These are phyloP conservation scores for Picus viridis DNA, from an alignment of 2,797 vertebrate species.

Conservation along the genomic window DNA sequence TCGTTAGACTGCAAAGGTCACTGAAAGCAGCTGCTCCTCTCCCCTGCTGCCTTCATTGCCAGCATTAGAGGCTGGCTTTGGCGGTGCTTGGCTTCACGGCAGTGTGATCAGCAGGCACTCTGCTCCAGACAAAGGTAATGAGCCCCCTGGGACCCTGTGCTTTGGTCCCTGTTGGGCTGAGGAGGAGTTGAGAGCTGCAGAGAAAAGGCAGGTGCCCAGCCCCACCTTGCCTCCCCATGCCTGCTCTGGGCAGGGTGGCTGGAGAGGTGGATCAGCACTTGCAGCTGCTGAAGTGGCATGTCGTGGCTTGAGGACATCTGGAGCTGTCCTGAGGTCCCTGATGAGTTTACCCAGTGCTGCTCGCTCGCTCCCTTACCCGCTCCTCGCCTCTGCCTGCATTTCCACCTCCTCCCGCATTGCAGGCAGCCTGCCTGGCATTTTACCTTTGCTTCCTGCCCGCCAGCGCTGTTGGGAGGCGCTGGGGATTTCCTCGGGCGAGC, in stretches of 20 bases:
- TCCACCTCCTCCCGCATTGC: not conserved
- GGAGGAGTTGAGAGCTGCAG: not conserved
- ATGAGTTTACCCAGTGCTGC: not conserved
- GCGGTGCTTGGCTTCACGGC: not conserved
- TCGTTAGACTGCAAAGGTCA: constrained; percentile 36
- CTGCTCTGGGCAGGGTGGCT: not conserved
- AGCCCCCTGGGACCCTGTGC: not conserved
- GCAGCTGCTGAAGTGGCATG: fast-evolving
- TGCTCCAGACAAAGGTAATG: constrained; percentile 4
- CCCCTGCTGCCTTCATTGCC: not conserved
- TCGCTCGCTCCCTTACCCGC: not conserved
- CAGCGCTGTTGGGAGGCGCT: not conserved
- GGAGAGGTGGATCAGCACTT: not conserved
- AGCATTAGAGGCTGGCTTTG: not conserved
- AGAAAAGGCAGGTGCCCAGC: not conserved
- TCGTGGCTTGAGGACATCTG: not conserved
- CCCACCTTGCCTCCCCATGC: fast-evolving
- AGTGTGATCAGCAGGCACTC: not conserved
- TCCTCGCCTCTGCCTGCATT: not conserved
- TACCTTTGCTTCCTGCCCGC: not conserved
- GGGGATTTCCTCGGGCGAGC: constrained; percentile 25
- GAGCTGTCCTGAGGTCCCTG: not conserved
- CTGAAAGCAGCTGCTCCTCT: constrained; percentile 58
- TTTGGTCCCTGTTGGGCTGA: not conserved
- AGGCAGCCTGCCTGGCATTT: not conserved